A percentile compares a stretch with the other conserved stretches of the same genome.
These are phyloP conservation scores for Neoarius graeffei DNA, from an alignment of 2,113 vertebrate species.

Conservation along the genomic window DNA sequence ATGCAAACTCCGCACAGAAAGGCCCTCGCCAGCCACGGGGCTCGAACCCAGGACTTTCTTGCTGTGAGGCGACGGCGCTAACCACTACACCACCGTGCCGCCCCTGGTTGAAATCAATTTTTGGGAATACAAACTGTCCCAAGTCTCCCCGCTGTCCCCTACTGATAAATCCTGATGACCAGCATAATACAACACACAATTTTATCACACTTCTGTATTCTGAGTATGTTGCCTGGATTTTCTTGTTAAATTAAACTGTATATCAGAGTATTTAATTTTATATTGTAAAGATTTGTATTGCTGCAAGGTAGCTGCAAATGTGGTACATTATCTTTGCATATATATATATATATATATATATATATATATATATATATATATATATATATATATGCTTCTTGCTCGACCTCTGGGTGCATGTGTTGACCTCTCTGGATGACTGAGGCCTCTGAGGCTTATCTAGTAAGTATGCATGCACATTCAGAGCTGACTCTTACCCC, in stretches of 20 bases:
- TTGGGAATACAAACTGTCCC: too few relatives aligned
- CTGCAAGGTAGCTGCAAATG: background rate
- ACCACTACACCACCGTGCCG: too few relatives aligned
- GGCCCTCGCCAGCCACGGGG: too few relatives aligned
- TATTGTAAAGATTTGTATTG: background rate
- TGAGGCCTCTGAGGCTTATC: background rate
- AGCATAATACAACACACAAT: background rate
- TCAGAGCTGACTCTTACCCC: background rate
- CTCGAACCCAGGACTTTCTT: too few relatives aligned
- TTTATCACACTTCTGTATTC: background rate
- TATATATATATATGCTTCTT: background rate
- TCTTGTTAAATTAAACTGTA: background rate
- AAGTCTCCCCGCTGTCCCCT: too few relatives aligned
- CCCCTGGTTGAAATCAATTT: too few relatives aligned
- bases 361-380: background rate
- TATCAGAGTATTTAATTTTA: background rate
- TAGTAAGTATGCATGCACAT: background rate
- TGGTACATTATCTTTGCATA: background rate
- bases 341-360: background rate
- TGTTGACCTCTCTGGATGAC: conserved; percentile 11
- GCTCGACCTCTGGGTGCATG: too few relatives aligned
- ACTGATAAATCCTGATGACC: background rate
- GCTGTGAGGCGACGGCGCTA: too few relatives aligned
- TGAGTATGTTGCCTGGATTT: background rate
- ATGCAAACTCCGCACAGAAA: too few relatives aligned